phyloP scores from a whole-genome alignment of 2,113 vertebrate genomes.

The Thalassoma bifasciatum region DNA sequence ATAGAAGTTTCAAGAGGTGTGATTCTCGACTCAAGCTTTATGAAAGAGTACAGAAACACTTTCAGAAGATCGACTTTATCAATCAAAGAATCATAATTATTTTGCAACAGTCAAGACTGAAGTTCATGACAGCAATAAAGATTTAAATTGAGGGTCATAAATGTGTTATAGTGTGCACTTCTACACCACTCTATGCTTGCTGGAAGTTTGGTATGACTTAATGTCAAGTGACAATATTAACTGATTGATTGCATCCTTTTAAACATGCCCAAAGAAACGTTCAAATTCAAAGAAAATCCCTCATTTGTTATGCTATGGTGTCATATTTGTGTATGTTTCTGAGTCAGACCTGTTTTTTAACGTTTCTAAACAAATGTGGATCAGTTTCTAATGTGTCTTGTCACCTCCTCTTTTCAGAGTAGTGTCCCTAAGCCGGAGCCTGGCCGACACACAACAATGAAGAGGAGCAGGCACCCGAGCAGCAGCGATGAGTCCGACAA shows the following conservation, averaged over 20 bases:
- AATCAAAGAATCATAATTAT: not conserved
- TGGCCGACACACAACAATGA: constrained; percentile 87
- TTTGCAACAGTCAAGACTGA: too few relatives aligned
- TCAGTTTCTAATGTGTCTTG: not conserved
- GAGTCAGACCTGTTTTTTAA: not conserved
- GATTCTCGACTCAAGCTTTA: not conserved
- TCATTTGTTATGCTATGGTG: too few relatives aligned
- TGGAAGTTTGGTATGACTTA: too few relatives aligned
- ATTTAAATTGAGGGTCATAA: too few relatives aligned
- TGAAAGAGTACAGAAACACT: too few relatives aligned
- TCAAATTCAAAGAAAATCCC: too few relatives aligned
- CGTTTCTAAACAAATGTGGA: not conserved
- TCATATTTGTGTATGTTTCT: not conserved
- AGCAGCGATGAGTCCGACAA: constrained; percentile 98
- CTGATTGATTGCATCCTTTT: too few relatives aligned
- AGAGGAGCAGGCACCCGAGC: constrained; percentile 92
- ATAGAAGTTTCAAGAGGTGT: not conserved
- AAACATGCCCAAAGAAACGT: too few relatives aligned
- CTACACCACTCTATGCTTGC: too few relatives aligned
- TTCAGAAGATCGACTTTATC: not conserved
- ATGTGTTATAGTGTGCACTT: too few relatives aligned
- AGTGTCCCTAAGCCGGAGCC: constrained; percentile 43
- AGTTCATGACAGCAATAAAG: too few relatives aligned
- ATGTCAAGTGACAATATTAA: too few relatives aligned
- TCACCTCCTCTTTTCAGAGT: not conserved